Evolutionary conservation across 2,113 vertebrate species (phyloP).

Genomic region (Calidris pugnax): DNA sequence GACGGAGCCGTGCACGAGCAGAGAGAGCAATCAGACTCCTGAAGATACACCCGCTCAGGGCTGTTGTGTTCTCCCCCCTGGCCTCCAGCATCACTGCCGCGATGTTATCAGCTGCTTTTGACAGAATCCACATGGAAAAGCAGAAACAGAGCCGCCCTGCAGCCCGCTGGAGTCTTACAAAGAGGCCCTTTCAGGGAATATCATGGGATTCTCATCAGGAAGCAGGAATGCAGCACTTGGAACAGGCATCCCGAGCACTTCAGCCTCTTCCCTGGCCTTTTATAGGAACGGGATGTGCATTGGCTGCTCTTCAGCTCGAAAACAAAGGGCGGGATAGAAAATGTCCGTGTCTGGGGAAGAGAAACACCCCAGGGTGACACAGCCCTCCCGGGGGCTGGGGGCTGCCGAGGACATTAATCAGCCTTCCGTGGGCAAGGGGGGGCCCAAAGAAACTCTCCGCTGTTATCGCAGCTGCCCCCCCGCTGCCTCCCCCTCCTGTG

Average conservation of each 20-base stretch:
- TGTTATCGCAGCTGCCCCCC: background rate
- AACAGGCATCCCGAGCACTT: rapidly evolving
- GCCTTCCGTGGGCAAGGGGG: background rate
- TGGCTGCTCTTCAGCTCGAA: background rate
- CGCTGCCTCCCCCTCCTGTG: too few relatives aligned
- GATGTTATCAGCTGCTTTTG: background rate
- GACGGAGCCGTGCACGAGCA: rapidly evolving
- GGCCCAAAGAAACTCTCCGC: too few relatives aligned
- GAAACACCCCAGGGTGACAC: background rate
- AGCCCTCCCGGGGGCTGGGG: background rate
- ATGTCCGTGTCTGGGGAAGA: too few relatives aligned
- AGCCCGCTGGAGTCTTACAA: background rate
- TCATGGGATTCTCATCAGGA: too few relatives aligned
- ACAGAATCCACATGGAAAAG: too few relatives aligned
- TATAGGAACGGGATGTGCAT: rapidly evolving
- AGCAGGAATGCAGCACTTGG: rapidly evolving
- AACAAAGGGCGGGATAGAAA: too few relatives aligned
- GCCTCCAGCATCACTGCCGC: rapidly evolving
- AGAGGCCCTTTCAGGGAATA: background rate
- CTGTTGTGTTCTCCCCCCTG: background rate
- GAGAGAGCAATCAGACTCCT: background rate
- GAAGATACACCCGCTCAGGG: rapidly evolving
- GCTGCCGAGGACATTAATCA: too few relatives aligned
- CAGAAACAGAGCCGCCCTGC: background rate
- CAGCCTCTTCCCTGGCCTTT: too few relatives aligned